phyloP scores from a whole-genome alignment of 2,888 invertebrate genomes.

The Eledona agricola region DNA sequence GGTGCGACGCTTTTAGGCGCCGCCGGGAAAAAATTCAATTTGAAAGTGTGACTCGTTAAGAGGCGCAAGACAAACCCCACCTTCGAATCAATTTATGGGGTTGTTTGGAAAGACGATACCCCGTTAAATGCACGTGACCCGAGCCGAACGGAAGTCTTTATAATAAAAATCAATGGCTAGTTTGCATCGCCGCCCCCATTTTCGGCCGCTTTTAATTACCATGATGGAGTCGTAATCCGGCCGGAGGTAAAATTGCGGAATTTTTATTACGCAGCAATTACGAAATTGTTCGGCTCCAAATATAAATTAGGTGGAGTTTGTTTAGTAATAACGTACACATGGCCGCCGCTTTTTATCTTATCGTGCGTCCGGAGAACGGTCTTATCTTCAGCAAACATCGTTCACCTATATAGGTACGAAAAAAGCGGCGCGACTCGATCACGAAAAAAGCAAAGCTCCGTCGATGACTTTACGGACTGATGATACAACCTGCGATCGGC shows the following conservation, averaged over 20 bases:
- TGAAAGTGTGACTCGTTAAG: neutral
- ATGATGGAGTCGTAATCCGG: constrained; percentile 6
- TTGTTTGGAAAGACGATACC: constrained; percentile 27
- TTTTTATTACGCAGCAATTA: constrained; percentile 33
- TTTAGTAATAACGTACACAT: constrained; percentile 39
- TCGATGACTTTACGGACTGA: no score
- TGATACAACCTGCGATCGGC: no score
- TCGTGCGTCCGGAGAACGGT: constrained; percentile 46
- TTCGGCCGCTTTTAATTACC: constrained; percentile 16
- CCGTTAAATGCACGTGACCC: constrained; percentile 21
- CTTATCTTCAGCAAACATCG: constrained; percentile 54
- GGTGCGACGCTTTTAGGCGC: constrained; percentile 6
- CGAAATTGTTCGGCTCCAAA: constrained; percentile 34
- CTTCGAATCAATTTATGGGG: constrained; percentile 11
- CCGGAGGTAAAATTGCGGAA: constrained; percentile 29
- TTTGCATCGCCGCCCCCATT: constrained; percentile 11
- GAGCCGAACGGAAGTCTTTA: constrained; percentile 14
- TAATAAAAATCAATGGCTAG: constrained; percentile 27
- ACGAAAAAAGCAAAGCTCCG: no score
- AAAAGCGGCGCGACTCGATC: no score
- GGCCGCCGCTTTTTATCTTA: constrained; percentile 48
- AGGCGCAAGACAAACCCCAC: constrained; percentile 5
- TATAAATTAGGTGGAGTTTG: constrained; percentile 35
- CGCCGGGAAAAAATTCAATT: constrained; percentile 10
- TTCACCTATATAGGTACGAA: constrained; percentile 47